phyloP scores from a whole-genome alignment of 2,113 vertebrate genomes.

The Actinemys pallida region DNA sequence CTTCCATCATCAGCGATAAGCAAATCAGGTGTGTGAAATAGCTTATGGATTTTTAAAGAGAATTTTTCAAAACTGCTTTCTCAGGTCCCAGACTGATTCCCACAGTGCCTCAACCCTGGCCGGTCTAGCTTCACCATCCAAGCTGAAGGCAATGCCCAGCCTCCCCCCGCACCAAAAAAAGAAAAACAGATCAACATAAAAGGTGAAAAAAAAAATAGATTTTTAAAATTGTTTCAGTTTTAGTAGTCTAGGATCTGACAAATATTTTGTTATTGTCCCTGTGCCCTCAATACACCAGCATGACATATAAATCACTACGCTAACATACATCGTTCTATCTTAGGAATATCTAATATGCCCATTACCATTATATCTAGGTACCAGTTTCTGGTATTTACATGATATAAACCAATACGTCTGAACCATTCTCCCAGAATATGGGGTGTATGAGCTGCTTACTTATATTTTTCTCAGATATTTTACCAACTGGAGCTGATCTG shows the following conservation, averaged over 20 bases:
- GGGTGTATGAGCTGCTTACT: accelerated
- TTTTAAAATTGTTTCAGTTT: neutral
- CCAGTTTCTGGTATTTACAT: neutral
- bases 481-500: neutral
- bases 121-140: neutral
- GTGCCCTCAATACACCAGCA: neutral
- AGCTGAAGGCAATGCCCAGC: neutral
- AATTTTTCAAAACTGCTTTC: neutral
- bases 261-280: neutral
- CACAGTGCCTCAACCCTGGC: neutral
- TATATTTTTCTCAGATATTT: neutral
- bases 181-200: neutral
- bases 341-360: neutral
- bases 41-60: neutral
- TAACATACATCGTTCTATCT: accelerated
- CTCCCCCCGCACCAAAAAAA: no score
- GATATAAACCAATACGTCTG: accelerated
- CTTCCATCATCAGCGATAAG: neutral
- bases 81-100: neutral
- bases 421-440: neutral
- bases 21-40: neutral
- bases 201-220: neutral
- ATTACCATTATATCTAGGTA: neutral
- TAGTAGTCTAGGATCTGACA: neutral
- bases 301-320: neutral